Base-by-base conservation (phyloP, 1,140 invertebrate species). In the Adoxophyes honmai region DNA sequence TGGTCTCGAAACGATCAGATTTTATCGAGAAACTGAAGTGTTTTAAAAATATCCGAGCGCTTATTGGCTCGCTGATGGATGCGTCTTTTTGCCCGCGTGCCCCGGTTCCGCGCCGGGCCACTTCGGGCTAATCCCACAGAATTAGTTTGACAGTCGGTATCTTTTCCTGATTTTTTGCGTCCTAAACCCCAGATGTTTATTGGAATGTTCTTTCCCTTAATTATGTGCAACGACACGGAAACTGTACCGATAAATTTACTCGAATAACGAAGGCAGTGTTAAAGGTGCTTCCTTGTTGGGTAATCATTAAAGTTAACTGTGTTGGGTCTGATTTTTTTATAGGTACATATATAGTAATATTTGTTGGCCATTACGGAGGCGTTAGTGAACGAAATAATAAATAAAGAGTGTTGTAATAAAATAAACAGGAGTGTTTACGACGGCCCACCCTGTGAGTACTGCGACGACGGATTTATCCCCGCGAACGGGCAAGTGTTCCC, bases 61-160 rank as follows among this genome's bases (percentile, higher is more conserved):
- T 58, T 39, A 62, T 64, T 57, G 56, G 39, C 55, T 52, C 62
- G 66, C 70, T 88, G 82, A 86, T 88, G 70, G 73, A 87, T 86
- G 75, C 57, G 13, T 33, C 70, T 88, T 86, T 88, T 88, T 87
- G 79, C 73, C 66, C 78, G 81, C 76, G 74, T 77, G 71, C 74
- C 53, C 67, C 64, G 44, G 42, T 13, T 14, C 33, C 35, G 42
- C 57, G 9, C 28, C 57, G 35, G 38, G 66, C 65, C 80, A 81
- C 57, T 15, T 16, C 57, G 35, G 38, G 66, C 65, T 81, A 81
- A 85, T 81, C 75, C 80, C 67, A 52, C 67, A 60, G 82, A 80
- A 81, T 88, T 86, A 86, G 75, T 80, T 81, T 78, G 82, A 86
- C 82, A 86, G 73, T 61, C 69, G 74, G 77, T 68, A 80, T 77